Base-by-base conservation (phyloP, 2,797 vertebrate species). In the Melanotaenia maccullochi region DNA sequence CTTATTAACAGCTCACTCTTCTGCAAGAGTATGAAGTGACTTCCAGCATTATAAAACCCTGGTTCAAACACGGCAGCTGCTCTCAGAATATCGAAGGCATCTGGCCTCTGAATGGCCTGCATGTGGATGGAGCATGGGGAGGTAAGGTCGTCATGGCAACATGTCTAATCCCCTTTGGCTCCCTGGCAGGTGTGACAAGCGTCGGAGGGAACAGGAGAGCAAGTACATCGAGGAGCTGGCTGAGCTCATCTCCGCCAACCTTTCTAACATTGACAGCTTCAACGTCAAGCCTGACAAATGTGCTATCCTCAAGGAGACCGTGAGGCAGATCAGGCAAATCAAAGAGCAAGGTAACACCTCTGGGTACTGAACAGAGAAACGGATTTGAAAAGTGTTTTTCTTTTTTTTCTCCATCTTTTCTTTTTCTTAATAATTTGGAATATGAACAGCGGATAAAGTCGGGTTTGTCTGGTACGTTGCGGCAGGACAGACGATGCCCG, bases 261-360 rank as follows among this genome's bases (percentile, higher is more conserved):
- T 99, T 83, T 96, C 97, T 60, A 97, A 98, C 93, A 99, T 99
- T 60, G 98, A 99, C 94, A 97, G 95, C 92, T 99, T 99, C 94
- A 99, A 99, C 87, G 98, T 99, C 87, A 99, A 99, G 89, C 98
- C 98, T 58, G 98, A 99, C 93, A 99, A 99, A 95, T 99, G 98
- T 90, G 98, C 97, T 83, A 99, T 99, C 90, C 95, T 99, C 90
- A 99, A 99, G 93, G 98, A 99, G 95, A 99, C 98, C 0, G 98
- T 99, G 87, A 96, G 97, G 79, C 98, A 99, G 93, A 99, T 99
- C 90, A 95, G 98, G 66, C 98, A 99, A 92, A 99, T 99, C 93
- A 99, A 99, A 93, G 97, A 99, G 85, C 98, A 99, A 98, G 98
- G 98, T 98, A 95, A 65, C 25, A 1, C 30, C 57, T 18, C 58